Conservation (phyloP, 2,888 invertebrate species). For the Metopia argyrocephala region DNA sequence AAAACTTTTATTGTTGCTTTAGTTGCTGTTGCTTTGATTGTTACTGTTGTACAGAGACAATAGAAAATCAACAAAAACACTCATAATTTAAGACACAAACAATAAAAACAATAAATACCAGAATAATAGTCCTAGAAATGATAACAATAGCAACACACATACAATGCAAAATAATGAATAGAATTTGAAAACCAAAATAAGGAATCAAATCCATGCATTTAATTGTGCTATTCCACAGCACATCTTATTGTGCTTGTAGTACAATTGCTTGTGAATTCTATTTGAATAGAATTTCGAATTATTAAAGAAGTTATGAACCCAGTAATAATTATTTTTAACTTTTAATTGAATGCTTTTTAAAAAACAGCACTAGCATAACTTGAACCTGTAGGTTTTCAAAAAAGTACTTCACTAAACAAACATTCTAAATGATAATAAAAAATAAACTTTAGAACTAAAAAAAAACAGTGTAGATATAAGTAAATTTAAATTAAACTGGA, state of each 20-base stretch:
- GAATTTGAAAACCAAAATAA: slow-evolving; percentile 3
- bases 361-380: too few relatives aligned
- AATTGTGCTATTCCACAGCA: neutral
- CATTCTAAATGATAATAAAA: too few relatives aligned
- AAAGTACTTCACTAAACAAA: too few relatives aligned
- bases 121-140: neutral
- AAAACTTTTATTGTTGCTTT: neutral
- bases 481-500: too few relatives aligned
- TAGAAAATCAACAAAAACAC: neutral
- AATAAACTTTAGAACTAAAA: too few relatives aligned
- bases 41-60: neutral
- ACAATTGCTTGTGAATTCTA: neutral
- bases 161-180: neutral
- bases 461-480: too few relatives aligned
- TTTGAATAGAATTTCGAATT: neutral
- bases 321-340: too few relatives aligned
- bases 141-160: slow-evolving; percentile 25
- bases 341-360: too few relatives aligned
- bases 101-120: neutral
- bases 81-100: neutral
- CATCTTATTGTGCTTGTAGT: neutral
- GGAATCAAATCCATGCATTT: neutral
- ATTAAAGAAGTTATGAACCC: neutral
- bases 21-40: neutral
- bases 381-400: too few relatives aligned